phyloP scores from a whole-genome alignment of 2,113 vertebrate species.

The Siniperca knerii region DNA sequence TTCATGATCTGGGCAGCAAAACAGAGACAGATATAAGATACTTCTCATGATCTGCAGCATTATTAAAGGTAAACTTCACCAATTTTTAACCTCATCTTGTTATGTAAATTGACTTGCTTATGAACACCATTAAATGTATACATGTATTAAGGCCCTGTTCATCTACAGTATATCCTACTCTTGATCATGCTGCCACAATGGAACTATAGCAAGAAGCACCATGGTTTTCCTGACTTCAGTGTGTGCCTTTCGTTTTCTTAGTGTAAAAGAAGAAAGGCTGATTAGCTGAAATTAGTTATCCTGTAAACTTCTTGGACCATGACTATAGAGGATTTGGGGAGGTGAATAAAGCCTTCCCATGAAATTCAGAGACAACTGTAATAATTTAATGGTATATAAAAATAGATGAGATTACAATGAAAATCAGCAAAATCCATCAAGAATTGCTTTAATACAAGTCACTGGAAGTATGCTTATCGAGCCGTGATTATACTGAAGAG shows the following conservation, averaged over 20 bases:
- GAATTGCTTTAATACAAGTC: not conserved
- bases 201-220: not conserved
- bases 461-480: not conserved
- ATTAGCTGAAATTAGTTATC: not conserved
- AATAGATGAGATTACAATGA: not conserved
- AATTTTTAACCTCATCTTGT: not conserved
- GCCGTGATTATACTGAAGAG: not conserved
- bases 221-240: not conserved
- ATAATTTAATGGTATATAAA: not conserved
- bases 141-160: not conserved
- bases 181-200: not conserved
- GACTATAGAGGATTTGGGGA: not conserved
- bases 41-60: not conserved
- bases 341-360: not conserved
- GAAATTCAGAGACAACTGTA: not conserved
- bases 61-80: not conserved
- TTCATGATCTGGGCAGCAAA: constrained; percentile 82
- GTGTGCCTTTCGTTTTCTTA: not conserved
- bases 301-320: not conserved
- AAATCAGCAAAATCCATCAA: not conserved
- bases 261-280: not conserved
- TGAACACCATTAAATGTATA: not conserved
- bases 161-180: not conserved
- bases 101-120: not conserved
- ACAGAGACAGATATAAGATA: not conserved